phyloP scores from a whole-genome alignment of 2,797 vertebrate genomes.

The Carduelis carduelis region DNA sequence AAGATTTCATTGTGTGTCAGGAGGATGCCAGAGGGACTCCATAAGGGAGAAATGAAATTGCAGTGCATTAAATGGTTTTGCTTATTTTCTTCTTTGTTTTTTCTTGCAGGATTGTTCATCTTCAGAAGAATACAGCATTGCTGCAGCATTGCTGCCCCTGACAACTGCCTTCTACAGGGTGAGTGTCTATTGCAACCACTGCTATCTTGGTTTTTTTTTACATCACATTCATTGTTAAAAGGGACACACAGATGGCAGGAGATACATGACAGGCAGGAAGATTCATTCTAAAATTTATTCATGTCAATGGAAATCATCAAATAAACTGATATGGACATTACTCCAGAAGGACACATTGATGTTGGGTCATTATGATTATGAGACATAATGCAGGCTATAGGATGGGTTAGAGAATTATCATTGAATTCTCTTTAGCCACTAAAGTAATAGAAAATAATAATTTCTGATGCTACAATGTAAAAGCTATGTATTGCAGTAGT shows the following conservation, averaged over 20 bases:
- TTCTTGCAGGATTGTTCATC: conserved; percentile 92
- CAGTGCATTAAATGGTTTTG: background rate
- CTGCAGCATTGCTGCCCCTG: conserved; percentile 90
- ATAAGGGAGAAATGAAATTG: background rate
- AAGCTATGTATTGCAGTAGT: background rate
- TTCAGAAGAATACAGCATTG: conserved; percentile 92
- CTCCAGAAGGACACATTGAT: background rate
- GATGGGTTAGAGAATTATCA: background rate
- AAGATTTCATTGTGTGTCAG: background rate
- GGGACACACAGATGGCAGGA: background rate
- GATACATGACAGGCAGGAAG: accelerated
- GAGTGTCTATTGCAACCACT: conserved; percentile 63
- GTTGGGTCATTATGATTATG: background rate
- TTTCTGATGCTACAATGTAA: background rate
- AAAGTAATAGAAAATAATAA: background rate
- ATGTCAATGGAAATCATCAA: background rate
- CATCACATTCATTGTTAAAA: background rate
- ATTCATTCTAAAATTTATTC: background rate
- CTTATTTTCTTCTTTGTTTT: conserved; percentile 49
- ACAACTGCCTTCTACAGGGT: conserved; percentile 97
- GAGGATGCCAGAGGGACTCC: background rate
- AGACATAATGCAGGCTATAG: background rate
- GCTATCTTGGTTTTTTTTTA: background rate
- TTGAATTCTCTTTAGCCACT: background rate
- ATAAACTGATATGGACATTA: background rate